These are phyloP conservation scores for Cryptoblepharus egeriae DNA, from an alignment of 2,797 vertebrate genomes.

Conservation along the genomic window DNA sequence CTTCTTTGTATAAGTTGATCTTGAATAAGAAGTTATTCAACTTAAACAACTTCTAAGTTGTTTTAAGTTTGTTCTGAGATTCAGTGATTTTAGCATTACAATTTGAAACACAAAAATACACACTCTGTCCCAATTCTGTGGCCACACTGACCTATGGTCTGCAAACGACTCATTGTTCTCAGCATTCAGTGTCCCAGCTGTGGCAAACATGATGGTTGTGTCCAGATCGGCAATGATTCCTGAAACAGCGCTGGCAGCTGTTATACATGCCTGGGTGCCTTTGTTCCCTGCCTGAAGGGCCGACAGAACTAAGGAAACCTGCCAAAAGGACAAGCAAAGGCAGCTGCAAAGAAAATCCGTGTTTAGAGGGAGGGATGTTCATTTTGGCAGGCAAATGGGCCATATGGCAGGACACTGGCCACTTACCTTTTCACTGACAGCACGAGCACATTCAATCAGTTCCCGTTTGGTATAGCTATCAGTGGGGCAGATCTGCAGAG, in stretches of 20 bases:
- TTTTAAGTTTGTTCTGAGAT: no score
- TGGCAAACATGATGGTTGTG: constrained; percentile 99
- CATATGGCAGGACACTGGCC: no score
- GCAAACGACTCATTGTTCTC: constrained; percentile 97
- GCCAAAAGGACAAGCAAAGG: not conserved
- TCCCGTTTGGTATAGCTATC: constrained; percentile 95
- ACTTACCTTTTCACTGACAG: constrained; percentile 95
- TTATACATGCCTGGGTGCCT: constrained; percentile 98
- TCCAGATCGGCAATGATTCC: constrained; percentile 98
- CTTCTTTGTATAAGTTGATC: no score
- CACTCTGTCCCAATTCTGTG: not conserved
- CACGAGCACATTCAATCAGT: constrained; percentile 93
- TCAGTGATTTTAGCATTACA: accelerated
- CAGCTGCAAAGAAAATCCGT: not conserved
- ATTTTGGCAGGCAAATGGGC: not conserved
- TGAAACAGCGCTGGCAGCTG: constrained; percentile 93
- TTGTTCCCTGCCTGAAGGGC: constrained; percentile 98
- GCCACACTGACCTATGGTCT: constrained; percentile 89
- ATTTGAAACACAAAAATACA: no score
- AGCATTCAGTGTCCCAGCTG: constrained; percentile 93
- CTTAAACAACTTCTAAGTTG: no score
- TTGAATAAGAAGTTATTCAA: no score
- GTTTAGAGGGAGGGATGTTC: no score
- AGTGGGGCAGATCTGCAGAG: constrained; percentile 92
- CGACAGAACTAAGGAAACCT: constrained; percentile 96